Evolutionary conservation across 2,797 vertebrate genomes (phyloP).

Genomic region (Chanos chanos): DNA sequence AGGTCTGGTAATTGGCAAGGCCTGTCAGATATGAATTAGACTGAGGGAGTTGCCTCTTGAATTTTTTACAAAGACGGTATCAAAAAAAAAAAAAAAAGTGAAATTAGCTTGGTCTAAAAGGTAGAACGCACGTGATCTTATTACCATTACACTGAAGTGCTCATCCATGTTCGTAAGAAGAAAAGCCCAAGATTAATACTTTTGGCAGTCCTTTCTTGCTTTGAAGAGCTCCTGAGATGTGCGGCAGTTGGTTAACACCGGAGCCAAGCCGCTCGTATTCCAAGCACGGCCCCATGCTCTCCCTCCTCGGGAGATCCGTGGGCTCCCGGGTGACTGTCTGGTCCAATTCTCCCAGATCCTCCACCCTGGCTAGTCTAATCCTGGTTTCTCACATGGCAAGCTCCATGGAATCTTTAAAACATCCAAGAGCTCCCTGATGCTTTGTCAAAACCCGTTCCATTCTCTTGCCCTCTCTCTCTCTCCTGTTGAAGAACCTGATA

Average conservation of each 20-base stretch:
- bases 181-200: constrained; percentile 59
- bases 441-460: too few species aligned
- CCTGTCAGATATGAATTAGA: constrained; percentile 24
- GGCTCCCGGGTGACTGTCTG: constrained; percentile 14
- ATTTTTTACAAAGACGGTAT: constrained; percentile 30
- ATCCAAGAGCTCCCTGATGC: constrained; percentile 26
- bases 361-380: constrained; percentile 33
- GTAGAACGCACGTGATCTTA: constrained; percentile 31
- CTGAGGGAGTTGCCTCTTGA: constrained; percentile 7
- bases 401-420: constrained; percentile 32
- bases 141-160: constrained; percentile 36
- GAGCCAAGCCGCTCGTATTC: constrained; percentile 44
- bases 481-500: too few species aligned
- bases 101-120: constrained; percentile 29
- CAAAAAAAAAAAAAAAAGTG: constrained; percentile 25
- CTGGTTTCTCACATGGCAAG: constrained; percentile 13
- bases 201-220: constrained; percentile 47
- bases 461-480: too few species aligned
- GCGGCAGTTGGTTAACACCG: constrained; percentile 40
- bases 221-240: constrained; percentile 49
- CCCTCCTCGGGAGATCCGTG: too few species aligned
- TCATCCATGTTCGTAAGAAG: constrained; percentile 44
- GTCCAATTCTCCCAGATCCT: constrained; percentile 20
- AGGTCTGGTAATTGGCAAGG: constrained; percentile 2
- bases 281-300: too few species aligned